Evolutionary conservation across 2,888 invertebrate genomes (phyloP).

Genomic region (Dione juno): DNA sequence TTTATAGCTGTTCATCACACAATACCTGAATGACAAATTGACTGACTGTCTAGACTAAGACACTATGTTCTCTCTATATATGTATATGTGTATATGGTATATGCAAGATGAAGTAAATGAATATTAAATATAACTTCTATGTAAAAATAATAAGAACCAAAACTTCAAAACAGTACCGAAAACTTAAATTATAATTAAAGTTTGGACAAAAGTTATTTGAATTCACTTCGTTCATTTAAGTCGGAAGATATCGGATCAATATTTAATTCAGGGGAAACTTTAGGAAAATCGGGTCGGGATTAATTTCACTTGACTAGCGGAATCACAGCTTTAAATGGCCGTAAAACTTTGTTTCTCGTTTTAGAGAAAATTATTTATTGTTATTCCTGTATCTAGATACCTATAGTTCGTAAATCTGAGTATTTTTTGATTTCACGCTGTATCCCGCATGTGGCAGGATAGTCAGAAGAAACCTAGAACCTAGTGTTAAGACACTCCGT

Average conservation of each 20-base stretch:
- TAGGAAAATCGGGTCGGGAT: constrained; percentile 20
- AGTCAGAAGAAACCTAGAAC: not conserved
- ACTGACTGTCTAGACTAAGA: no score
- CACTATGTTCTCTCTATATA: no score
- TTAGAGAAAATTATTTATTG: not conserved
- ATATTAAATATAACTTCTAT: no score
- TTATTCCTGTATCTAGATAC: not conserved
- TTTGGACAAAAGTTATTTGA: constrained; percentile 15
- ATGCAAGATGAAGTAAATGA: no score
- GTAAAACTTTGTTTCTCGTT: constrained; percentile 17
- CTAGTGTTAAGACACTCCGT: no score
- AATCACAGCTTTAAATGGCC: constrained; percentile 16
- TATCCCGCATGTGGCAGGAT: no score
- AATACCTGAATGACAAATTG: no score
- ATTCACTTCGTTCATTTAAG: constrained; percentile 26
- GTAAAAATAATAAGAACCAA: not conserved
- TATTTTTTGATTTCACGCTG: no score
- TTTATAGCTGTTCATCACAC: no score
- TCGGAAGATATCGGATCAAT: constrained; percentile 24
- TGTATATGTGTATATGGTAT: no score
- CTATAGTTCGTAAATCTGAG: no score
- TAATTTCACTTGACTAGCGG: constrained; percentile 26
- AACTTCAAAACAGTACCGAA: not conserved
- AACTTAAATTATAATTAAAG: constrained; percentile 17
- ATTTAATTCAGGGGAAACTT: constrained; percentile 19